These are phyloP conservation scores for Synanthedon vespiformis DNA, from an alignment of 2,888 invertebrate genomes.

Conservation along the genomic window DNA sequence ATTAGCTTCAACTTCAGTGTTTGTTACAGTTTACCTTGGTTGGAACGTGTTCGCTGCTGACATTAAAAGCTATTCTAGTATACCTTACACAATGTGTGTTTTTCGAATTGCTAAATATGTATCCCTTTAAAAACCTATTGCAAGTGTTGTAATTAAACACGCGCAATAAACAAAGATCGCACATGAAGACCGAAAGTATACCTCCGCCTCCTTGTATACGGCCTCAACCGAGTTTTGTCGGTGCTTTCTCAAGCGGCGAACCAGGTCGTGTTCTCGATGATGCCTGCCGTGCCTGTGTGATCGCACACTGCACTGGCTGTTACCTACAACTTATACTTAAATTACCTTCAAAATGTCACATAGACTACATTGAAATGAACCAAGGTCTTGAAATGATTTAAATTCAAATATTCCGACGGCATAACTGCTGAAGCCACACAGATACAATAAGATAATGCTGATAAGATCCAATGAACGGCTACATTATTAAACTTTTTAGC, in stretches of 20 bases:
- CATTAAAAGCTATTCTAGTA: not conserved
- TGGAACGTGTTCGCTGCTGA: not conserved
- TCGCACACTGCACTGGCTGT: not conserved
- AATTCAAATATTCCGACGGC: constrained; percentile 7
- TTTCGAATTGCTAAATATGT: no score
- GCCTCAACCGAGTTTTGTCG: constrained; percentile 70
- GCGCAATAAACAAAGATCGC: constrained; percentile 12
- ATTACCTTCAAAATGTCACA: constrained; percentile 2
- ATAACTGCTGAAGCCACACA: no score
- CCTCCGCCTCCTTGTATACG: constrained; percentile 54
- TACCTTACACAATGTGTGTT: not conserved
- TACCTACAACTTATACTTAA: no score
- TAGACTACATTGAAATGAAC: constrained; percentile 31
- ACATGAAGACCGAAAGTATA: constrained; percentile 53
- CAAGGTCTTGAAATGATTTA: constrained; percentile 44
- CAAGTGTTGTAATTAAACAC: no score
- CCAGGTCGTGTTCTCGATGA: constrained; percentile 69
- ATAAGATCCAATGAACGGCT: no score
- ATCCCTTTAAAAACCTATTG: no score
- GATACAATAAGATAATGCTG: no score
- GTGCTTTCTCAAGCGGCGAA: constrained; percentile 69
- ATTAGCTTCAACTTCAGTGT: constrained; percentile 29
- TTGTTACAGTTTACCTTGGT: not conserved
- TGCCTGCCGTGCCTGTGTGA: constrained; percentile 20
- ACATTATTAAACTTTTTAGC: no score